phyloP scores from a whole-genome alignment of 2,113 vertebrate genomes.

The Zootoca vivipara region DNA sequence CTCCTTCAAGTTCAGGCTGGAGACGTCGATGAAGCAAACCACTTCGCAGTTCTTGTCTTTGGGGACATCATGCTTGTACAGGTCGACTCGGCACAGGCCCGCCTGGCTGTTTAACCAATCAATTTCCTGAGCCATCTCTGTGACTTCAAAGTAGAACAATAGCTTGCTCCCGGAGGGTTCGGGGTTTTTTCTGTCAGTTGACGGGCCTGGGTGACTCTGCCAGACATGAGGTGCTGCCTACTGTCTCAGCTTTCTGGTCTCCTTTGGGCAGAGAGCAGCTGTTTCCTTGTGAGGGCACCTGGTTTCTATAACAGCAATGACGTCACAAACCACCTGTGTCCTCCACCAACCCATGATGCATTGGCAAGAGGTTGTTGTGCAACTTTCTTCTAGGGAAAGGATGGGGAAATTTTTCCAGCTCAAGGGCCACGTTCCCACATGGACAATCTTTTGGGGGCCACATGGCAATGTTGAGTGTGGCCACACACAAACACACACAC shows the following conservation, averaged over 20 bases:
- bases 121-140: constrained; percentile 53
- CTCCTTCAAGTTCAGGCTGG: constrained; percentile 53
- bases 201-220: constrained; percentile 15
- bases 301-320: constrained; percentile 7
- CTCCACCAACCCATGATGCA: neutral
- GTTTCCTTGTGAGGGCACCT: neutral
- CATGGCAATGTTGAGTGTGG: too few relatives aligned
- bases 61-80: constrained; percentile 50
- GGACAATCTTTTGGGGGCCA: too few relatives aligned
- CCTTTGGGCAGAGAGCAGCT: neutral
- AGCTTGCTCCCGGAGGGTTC: neutral
- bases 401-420: neutral
- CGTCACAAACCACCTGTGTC: constrained; percentile 4
- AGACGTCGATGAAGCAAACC: constrained; percentile 60
- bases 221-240: neutral
- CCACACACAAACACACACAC: too few relatives aligned
- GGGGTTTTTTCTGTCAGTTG: neutral
- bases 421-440: too few relatives aligned
- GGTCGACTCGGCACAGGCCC: constrained; percentile 46
- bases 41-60: constrained; percentile 58
- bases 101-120: constrained; percentile 62
- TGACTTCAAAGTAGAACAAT: neutral
- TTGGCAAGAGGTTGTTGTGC: neutral
- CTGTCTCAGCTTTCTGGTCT: neutral
- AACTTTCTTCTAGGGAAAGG: neutral